These are phyloP conservation scores for Scarus forsteni DNA, from an alignment of 2,797 vertebrate genomes.

Conservation along the genomic window DNA sequence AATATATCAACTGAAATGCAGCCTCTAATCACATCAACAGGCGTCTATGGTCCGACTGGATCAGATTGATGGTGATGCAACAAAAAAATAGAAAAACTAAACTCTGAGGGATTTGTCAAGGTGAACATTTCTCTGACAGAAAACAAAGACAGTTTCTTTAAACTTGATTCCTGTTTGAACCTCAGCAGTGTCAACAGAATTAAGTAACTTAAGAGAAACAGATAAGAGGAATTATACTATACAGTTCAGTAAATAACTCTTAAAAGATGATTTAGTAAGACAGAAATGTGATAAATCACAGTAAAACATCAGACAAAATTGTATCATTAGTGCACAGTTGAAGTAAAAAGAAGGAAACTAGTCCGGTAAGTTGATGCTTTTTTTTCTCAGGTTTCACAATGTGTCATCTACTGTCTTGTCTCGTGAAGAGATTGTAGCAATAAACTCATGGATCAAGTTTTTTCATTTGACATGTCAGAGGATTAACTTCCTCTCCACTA, in stretches of 20 bases:
- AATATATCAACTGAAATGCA: not conserved
- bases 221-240: too few relatives aligned
- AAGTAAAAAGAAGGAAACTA: conserved; percentile 3
- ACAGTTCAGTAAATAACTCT: too few relatives aligned
- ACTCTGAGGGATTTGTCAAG: not conserved
- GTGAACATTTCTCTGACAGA: not conserved
- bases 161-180: too few relatives aligned
- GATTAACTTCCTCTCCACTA: too few relatives aligned
- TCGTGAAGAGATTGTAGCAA: conserved; percentile 21
- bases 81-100: not conserved
- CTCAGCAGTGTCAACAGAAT: too few relatives aligned
- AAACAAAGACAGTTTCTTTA: not conserved
- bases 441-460: conserved; percentile 15
- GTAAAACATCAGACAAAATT: not conserved
- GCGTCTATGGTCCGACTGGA: not conserved
- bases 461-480: conserved; percentile 13
- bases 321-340: not conserved
- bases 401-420: conserved; percentile 7
- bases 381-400: conserved; percentile 12
- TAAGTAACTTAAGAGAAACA: too few relatives aligned
- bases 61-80: not conserved
- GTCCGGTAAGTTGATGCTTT: conserved; percentile 56
- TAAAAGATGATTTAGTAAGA: too few relatives aligned
- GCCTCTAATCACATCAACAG: not conserved
- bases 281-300: not conserved